A percentile compares a stretch with the other conserved stretches of the same genome.
Evolutionary conservation across 2,113 vertebrate species (phyloP).

Genomic region (Boulengeromyrus knoepffleri): DNA sequence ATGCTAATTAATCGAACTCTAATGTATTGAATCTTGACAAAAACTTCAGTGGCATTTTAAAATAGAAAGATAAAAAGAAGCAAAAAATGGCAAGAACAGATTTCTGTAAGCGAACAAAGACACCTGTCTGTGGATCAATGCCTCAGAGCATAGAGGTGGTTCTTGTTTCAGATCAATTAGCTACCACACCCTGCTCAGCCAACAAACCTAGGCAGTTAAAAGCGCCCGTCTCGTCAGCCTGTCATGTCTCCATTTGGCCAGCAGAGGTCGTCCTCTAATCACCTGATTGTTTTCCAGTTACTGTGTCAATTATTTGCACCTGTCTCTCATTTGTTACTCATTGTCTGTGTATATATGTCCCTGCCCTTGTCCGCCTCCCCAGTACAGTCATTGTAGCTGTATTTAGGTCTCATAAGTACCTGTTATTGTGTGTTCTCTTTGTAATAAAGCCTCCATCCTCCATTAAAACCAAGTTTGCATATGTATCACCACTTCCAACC

Average conservation of each 20-base stretch:
- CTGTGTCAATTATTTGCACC: not conserved
- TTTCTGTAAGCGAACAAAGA: not conserved
- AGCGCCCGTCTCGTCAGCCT: not conserved
- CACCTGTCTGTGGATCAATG: constrained; percentile 18
- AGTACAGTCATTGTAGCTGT: not conserved
- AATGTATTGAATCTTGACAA: not conserved
- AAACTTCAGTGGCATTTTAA: constrained; percentile 18
- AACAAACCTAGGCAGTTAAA: constrained; percentile 23
- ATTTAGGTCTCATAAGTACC: not conserved
- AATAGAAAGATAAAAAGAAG: constrained; percentile 9
- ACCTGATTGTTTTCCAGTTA: not conserved
- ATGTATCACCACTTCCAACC: not conserved
- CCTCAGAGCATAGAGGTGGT: constrained; percentile 20
- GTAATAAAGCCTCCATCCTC: not conserved
- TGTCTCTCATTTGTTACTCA: not conserved
- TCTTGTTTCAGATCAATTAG: constrained; percentile 50
- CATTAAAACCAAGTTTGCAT: not conserved
- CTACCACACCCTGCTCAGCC: constrained; percentile 39
- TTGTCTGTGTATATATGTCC: not conserved
- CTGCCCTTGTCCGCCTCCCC: not conserved
- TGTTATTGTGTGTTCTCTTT: not conserved
- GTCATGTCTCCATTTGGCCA: not conserved
- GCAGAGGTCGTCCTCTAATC: not conserved
- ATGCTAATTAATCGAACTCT: not conserved
- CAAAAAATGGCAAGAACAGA: not conserved